These are phyloP conservation scores for Coenonympha arcania DNA, from an alignment of 2,888 invertebrate species.

Conservation along the genomic window DNA sequence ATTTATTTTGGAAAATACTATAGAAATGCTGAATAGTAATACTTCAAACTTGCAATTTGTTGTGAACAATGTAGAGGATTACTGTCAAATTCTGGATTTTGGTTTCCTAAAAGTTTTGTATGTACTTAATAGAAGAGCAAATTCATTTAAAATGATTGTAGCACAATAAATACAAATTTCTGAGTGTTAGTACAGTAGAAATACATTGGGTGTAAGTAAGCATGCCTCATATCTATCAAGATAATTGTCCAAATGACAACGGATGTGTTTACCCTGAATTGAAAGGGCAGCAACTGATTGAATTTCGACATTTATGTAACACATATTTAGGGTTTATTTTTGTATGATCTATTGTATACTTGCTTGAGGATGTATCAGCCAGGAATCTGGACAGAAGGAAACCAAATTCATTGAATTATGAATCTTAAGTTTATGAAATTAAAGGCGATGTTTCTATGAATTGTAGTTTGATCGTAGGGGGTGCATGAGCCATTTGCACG, in stretches of 20 bases:
- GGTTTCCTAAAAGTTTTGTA: no score
- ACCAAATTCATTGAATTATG: neutral
- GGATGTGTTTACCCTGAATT: neutral
- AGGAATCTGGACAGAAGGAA: neutral
- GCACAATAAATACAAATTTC: neutral
- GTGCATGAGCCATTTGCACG: slow-evolving; percentile 28
- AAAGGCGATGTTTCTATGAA: neutral
- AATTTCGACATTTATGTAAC: neutral
- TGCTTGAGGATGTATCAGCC: neutral
- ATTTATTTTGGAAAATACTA: neutral
- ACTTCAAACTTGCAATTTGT: no score
- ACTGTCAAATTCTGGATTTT: no score
- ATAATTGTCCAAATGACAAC: slow-evolving; percentile 2
- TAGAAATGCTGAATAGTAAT: no score
- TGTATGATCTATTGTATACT: neutral
- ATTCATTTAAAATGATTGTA: no score
- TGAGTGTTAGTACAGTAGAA: neutral
- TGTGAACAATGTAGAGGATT: no score
- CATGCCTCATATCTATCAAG: neutral
- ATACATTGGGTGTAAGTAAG: neutral
- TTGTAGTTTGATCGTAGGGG: slow-evolving; percentile 14
- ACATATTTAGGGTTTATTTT: neutral
- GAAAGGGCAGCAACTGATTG: neutral
- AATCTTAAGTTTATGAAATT: neutral
- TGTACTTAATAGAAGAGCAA: no score